A percentile compares a stretch with the other conserved stretches of the same genome.
Conservation (phyloP, 1,140 invertebrate genomes). For the Spodoptera frugiperda region DNA sequence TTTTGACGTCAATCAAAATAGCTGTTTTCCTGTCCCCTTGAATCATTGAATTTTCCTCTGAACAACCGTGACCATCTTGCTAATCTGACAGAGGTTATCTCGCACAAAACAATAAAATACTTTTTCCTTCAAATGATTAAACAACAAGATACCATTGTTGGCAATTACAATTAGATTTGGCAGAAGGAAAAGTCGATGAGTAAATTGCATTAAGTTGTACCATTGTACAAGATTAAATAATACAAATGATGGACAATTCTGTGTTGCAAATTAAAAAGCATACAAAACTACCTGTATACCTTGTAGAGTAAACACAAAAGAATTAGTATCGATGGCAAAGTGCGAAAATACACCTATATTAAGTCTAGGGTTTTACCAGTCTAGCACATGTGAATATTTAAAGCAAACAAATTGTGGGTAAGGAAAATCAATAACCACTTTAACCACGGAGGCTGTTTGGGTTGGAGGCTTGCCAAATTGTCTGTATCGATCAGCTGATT, state of each 20-base stretch:
- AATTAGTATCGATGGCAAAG: no score
- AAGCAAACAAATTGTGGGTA: constrained; percentile 2
- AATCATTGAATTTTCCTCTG: not conserved
- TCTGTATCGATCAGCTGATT: constrained; percentile 33
- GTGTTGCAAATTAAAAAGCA: no score
- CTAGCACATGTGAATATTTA: not conserved
- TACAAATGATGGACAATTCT: no score
- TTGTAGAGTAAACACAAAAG: no score
- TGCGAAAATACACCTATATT: no score
- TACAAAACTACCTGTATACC: no score
- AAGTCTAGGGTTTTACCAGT: not conserved
- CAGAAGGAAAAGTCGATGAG: no score
- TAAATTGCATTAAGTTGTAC: no score
- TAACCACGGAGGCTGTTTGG: constrained; percentile 15
- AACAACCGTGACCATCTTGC: constrained; percentile 2
- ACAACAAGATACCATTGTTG: not conserved
- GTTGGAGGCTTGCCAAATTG: constrained; percentile 22
- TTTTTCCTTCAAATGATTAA: constrained; percentile 14
- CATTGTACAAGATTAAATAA: no score
- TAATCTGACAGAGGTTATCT: constrained; percentile 11
- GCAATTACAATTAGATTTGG: not conserved
- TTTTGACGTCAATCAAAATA: constrained; percentile 25
- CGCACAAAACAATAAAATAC: not conserved
- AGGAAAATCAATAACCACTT: constrained; percentile 8
- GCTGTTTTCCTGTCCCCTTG: not conserved